Evolutionary conservation across 2,797 vertebrate genomes (phyloP), one percentile per base, ranked within the genome.

Genomic region (Melanotaenia maccullochi): DNA sequence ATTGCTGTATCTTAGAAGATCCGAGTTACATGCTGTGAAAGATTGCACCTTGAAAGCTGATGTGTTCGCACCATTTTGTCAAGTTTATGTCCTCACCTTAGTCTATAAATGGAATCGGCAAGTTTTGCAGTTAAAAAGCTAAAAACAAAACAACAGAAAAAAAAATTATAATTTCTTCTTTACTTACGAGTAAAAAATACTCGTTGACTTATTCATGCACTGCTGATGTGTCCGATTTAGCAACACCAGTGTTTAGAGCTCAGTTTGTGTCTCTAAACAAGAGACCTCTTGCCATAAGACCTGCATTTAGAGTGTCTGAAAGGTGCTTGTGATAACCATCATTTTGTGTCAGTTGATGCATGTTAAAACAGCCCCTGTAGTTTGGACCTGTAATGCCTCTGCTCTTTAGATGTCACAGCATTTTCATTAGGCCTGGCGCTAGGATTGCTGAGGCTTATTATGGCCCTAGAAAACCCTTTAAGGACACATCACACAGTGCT

Each of bases 361-460:
- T 71, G 75, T 90, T 78, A 76, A 90, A 91, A 87, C 85, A 90
- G 66, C 73, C 81, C 76, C 73, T 3, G 68, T 32, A 70, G 74
- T 84, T 86, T 61, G 85, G 84, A 88, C 88, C 82, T 90, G 77
- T 87, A 90, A 87, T 89, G 74, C 79, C 64, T 60, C 54, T 59
- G 72, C 42, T 54, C 75, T 78, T 92, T 60, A 87, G 86, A 91
- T 86, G 86, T 90, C 81, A 25, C 85, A 89, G 81, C n/a, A 52
- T 91, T 92, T 92, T 92, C 90, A 92, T 94, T 93, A 93, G 86
- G 38, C 59, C 68, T 64, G 76, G 71, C 51, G 18, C 78, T 73
- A 38, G 69, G 62, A 72, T 80, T 62, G 70, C 79, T 69, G 63
- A 56, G 70, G 58, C 70, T 84, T 71, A 88, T 90, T 88, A 86